Conservation (phyloP, 1,140 invertebrate genomes). For the Agraylea sexmaculata region DNA sequence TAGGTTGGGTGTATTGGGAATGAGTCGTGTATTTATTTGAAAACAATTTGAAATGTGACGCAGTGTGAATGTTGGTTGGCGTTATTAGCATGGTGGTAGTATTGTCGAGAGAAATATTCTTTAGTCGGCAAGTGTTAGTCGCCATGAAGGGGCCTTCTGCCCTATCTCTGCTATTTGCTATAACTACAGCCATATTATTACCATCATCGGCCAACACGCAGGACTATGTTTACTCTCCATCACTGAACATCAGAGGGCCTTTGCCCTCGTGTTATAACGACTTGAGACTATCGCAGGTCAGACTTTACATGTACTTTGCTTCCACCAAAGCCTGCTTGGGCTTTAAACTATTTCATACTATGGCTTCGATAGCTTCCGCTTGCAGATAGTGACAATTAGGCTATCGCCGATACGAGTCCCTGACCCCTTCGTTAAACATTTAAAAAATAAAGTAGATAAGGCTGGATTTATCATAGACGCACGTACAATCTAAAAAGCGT, state of each 20-base stretch:
- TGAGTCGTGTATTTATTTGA: too few relatives aligned
- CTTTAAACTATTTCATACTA: constrained; percentile 16
- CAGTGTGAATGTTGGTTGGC: too few relatives aligned
- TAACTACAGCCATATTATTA: constrained; percentile 26
- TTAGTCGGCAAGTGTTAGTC: too few relatives aligned
- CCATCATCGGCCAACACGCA: constrained; percentile 25
- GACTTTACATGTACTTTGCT: constrained; percentile 21
- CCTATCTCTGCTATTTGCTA: too few relatives aligned
- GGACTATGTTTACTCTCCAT: constrained; percentile 29
- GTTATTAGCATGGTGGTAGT: too few relatives aligned
- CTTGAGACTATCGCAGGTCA: constrained; percentile 32
- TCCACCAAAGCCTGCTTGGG: constrained; percentile 25
- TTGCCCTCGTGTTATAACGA: constrained; percentile 32
- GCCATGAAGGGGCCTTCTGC: too few relatives aligned
- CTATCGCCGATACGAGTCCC: constrained; percentile 26
- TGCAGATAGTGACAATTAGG: constrained; percentile 23
- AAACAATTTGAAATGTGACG: too few relatives aligned
- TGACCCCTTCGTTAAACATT: constrained; percentile 32
- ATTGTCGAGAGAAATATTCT: too few relatives aligned
- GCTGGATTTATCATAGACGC: too few relatives aligned
- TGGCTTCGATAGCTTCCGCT: constrained; percentile 22
- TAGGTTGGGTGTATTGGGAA: too few relatives aligned
- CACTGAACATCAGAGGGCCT: constrained; percentile 21
- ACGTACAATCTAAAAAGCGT: too few relatives aligned
- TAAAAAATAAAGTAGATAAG: constrained; percentile 30